Evolutionary conservation across 2,797 vertebrate species (phyloP), one percentile per base, ranked within the genome.

Genomic region (Sphaeramia orbicularis): DNA sequence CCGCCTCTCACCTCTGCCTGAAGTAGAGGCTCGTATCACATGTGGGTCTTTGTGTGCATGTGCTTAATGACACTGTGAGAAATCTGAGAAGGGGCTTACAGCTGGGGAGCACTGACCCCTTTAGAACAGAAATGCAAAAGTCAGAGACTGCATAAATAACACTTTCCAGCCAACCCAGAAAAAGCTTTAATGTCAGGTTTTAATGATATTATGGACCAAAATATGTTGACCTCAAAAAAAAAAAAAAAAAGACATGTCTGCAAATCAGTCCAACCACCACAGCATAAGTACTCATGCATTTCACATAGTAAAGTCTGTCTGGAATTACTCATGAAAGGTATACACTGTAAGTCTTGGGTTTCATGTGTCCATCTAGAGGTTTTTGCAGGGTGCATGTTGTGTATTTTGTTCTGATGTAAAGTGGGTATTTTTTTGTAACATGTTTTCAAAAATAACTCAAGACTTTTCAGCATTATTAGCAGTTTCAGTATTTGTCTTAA

Each of bases 81-180:
- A 86, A 88, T 81, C 27, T 44, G 66, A 84, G 79, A 80, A 43
- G 59, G 45, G 48, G 48, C 50, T 65, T 63, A 54, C 40, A 78
- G 60, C 45, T 30, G 38, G 48, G 71, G 53, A 76, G 45, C 15
- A 13, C 42, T 19, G 71, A 54, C 63, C 42, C 37, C 43, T 12
- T 19, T 64, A 56, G 70, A 72, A 42, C 21, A 78, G 38, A 64
- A 32, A 75, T 24, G 12, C 30, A 10, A 43, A 1, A 44, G 60
- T 65, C 56, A 75, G 76, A 65, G 72, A 70, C 57, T 42, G 53
- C 24, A 37, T 10, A 45, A 74, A 37, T 30, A 66, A 43, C 48
- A 45, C 10, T 48, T 30, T 78, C 65, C 30, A 12, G 18, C 49
- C 10, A 35, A 0, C 24, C 42, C 35, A 42, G 30, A 38, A 44